Percentiles rank a stretch among this genome's conserved stretches.
These are phyloP conservation scores for Neoascia interrupta DNA, from an alignment of 2,888 invertebrate genomes.

Conservation along the genomic window DNA sequence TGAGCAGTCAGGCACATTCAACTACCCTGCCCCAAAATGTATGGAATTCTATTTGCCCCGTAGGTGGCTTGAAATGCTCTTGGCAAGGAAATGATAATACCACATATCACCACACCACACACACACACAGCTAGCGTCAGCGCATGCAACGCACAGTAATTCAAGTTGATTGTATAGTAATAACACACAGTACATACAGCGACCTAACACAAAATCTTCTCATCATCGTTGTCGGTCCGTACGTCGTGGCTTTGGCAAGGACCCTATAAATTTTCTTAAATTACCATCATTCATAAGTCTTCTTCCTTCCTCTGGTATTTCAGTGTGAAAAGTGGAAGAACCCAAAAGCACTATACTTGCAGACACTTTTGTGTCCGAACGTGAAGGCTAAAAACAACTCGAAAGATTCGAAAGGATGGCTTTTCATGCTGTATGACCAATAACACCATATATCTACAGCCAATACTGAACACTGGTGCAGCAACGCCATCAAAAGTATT, in stretches of 20 bases:
- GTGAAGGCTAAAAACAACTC: slow-evolving; percentile 8
- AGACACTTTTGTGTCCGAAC: slow-evolving; percentile 20
- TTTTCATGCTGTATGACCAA: slow-evolving; percentile 39
- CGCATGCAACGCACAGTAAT: slow-evolving; percentile 17
- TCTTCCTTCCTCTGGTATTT: slow-evolving; percentile 24
- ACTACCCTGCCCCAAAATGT: too few species aligned
- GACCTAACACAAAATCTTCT: not conserved
- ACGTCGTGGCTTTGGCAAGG: slow-evolving; percentile 16
- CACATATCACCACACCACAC: slow-evolving; percentile 21
- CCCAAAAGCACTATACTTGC: slow-evolving; percentile 16
- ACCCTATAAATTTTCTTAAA: slow-evolving; percentile 55
- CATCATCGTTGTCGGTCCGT: not conserved
- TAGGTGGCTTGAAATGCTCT: too few species aligned
- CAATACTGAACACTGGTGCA: not conserved
- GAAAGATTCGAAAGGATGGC: slow-evolving; percentile 4
- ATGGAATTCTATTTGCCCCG: too few species aligned
- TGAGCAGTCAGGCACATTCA: too few species aligned
- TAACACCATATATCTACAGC: too few species aligned
- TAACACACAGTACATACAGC: too few species aligned
- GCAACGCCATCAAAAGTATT: not conserved
- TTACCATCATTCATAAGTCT: slow-evolving; percentile 57
- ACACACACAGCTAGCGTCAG: not conserved
- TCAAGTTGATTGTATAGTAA: too few species aligned
- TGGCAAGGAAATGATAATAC: slow-evolving; percentile 21
- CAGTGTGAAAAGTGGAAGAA: slow-evolving; percentile 21